Percentiles rank a stretch among this genome's conserved stretches.
Conservation (phyloP, 2,797 vertebrate species). For the Myotis pilosus region DNA sequence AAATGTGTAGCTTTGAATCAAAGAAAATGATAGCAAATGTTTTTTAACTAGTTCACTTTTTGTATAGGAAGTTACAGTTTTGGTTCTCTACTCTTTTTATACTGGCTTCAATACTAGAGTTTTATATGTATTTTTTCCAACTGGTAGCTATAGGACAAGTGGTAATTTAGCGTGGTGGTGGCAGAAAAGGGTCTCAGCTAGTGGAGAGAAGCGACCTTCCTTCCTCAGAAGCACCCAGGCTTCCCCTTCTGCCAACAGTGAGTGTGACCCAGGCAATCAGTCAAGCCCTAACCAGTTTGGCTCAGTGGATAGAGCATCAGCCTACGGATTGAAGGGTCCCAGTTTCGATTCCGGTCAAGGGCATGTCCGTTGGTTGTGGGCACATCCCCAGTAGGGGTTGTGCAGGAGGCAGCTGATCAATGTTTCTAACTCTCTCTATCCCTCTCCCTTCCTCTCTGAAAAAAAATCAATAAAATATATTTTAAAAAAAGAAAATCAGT, state of each 20-base stretch:
- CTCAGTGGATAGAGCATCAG: too few relatives aligned
- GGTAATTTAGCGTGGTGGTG: not conserved
- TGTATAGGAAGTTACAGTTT: not conserved
- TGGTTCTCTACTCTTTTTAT: not conserved
- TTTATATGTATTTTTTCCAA: not conserved
- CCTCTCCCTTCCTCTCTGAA: too few relatives aligned
- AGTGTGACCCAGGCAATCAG: slow-evolving; percentile 31
- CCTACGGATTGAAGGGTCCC: too few relatives aligned
- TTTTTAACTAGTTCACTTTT: not conserved
- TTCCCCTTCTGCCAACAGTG: not conserved
- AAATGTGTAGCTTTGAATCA: not conserved
- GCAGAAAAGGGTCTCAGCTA: not conserved
- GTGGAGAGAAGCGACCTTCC: not conserved
- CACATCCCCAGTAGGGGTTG: too few relatives aligned
- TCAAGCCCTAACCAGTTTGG: not conserved
- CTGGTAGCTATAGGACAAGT: not conserved
- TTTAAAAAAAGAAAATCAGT: too few relatives aligned
- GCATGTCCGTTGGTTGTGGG: too few relatives aligned
- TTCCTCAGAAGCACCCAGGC: not conserved
- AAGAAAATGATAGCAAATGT: not conserved
- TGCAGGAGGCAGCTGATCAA: too few relatives aligned
- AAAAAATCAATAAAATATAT: too few relatives aligned
- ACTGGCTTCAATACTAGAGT: not conserved
- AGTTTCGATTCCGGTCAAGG: too few relatives aligned
- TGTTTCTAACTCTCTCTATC: too few relatives aligned